Evolutionary conservation across 2,888 invertebrate genomes (phyloP), one percentile per base, ranked within the genome.

Genomic region (Dicyrtomina minuta): DNA sequence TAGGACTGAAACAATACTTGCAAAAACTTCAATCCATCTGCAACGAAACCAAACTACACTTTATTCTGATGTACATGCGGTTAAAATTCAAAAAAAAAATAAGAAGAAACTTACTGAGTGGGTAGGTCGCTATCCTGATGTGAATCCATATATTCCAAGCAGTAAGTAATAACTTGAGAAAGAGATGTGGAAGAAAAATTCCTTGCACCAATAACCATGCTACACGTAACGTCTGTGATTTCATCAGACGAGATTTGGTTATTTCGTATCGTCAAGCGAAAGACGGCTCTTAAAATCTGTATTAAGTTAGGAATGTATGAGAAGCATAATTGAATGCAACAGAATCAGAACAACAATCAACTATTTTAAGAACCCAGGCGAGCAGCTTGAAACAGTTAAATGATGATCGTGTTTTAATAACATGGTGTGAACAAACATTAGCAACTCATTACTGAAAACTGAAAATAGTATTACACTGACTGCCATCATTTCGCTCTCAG

Each of bases 11-110:
- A 74, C 70, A 5, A 74, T 43, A 65, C 70, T 72, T n/a, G 71
- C 74, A 65, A 77, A 77, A 0, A 76, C 39, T 65, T 77, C 75
- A 53, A 74, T 70, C 77, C 77, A 77, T 33, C 77, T 76, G 26
- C n/a, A n/a, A n/a, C n/a, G n/a, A 66, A 69, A 51, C 27, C 13
- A 41, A 43, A 20, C 6, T 39, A 13, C 39, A 49, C 17, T 20
- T 17, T 6, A 33, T 33, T 3, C 33, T 33, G n/a, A 33, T 51
- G 5, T 26, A 61, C 12, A 20, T 26, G 10, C 26, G 3, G 17
- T n/a, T 12, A 2, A 33, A 67, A n/a, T 24, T 15, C 27, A 22
- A 17, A 33, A 15, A 43, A 33, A 12, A 20, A 41, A 13, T 58
- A 41, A 10, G 8, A 24, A 22, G 5, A 20, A n/a, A 41, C 49